Evolutionary conservation across 2,113 vertebrate species (phyloP), one percentile per base, ranked within the genome.

Genomic region (Mugil cephalus): DNA sequence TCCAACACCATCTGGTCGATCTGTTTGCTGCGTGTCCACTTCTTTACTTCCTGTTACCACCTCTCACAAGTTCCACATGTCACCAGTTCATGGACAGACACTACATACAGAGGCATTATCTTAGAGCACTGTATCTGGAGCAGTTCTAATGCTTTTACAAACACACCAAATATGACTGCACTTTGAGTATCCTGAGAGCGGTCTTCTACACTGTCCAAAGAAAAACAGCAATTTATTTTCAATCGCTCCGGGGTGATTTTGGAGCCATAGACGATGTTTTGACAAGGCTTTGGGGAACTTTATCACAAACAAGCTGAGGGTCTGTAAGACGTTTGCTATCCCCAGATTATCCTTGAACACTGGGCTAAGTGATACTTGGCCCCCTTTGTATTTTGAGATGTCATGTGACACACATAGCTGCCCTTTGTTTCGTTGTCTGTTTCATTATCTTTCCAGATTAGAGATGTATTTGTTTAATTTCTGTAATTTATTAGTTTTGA

Each of bases 301-400:
- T 87, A 88, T 87, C 69, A 80, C 64, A 88, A 91, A 84, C 86
- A 58, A 18, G 30, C 60, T 60, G 58, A 73, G 69, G 56, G 52
- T 78, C 85, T 69, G 12, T 80, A 80, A 86, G 62, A 69, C 60
- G 58, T 62, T 54, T 64, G 59, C 58, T 85, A 87, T 82, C 86
- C 74, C 55, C 4, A 69, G 69, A 86, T 90, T 84, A 85, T 82
- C 66, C 78, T 65, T 86, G 87, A 90, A 90, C 86, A 80, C 71
- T 76, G 7, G 47, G 36, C 47, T 54, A 67, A 77, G 12, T 80
- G 58, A 40, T 17, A 73, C 55, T 87, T 73, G 63, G 80, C 19
- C 24, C 24, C 3, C 24, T n/a, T n/a, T 30, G 24, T 30, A 30
- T 5, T 2, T 30, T 30, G 45, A 67, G 43, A 83, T 40, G 80